Conservation (phyloP, 2,113 vertebrate genomes). For the Ibidorhyncha struthersii region DNA sequence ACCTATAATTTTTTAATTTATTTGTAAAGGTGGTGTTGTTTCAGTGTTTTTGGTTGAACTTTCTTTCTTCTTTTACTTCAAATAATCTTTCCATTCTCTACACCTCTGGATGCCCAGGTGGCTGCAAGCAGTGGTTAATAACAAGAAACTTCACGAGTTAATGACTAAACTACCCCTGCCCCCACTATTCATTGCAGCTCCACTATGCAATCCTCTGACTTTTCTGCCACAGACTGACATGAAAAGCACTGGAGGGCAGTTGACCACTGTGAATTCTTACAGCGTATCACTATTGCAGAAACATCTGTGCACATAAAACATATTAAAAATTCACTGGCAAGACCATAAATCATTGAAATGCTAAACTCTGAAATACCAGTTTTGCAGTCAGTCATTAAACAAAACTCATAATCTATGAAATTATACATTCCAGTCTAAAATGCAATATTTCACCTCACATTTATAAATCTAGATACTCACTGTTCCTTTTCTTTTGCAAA, state of each 20-base stretch:
- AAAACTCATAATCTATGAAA: constrained; percentile 59
- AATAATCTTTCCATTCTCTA: background rate
- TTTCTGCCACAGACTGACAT: background rate
- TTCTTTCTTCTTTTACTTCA: background rate
- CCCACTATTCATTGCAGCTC: background rate
- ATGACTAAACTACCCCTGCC: background rate
- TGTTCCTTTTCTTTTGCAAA: constrained; percentile 28
- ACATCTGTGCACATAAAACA: constrained; percentile 15
- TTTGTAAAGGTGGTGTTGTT: background rate
- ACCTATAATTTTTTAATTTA: no score
- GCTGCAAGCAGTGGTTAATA: background rate
- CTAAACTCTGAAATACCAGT: constrained; percentile 44
- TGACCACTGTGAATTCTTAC: constrained; percentile 27
- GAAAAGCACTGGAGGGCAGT: constrained; percentile 16
- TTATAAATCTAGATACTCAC: background rate
- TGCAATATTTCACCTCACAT: constrained; percentile 30
- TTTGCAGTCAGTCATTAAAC: constrained; percentile 55
- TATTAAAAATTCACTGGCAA: constrained; percentile 31
- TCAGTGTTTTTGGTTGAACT: background rate
- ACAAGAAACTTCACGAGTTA: background rate
- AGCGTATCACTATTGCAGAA: constrained; percentile 28
- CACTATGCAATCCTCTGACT: background rate
- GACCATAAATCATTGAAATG: constrained; percentile 52
- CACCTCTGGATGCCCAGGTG: background rate
- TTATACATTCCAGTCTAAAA: constrained; percentile 45